Conservation (phyloP, 2,797 vertebrate genomes). For the Scolopax rusticola region DNA sequence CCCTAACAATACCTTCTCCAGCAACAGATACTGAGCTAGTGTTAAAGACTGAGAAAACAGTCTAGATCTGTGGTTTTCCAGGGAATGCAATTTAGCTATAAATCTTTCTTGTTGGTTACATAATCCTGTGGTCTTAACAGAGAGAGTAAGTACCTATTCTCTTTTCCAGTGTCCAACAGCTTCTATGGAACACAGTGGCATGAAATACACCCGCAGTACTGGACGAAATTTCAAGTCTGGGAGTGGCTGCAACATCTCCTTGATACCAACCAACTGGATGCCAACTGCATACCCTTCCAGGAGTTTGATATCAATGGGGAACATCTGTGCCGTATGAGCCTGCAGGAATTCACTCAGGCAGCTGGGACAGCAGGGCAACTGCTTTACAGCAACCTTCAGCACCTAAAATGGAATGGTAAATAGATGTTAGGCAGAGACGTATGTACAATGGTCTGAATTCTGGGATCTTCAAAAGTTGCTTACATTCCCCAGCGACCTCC, state of each 20-base stretch:
- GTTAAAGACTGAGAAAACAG: not conserved
- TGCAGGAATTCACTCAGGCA: slow-evolving; percentile 91
- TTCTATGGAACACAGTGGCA: slow-evolving; percentile 90
- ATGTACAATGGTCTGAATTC: not conserved
- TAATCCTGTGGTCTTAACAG: not conserved
- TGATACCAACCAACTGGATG: slow-evolving; percentile 96
- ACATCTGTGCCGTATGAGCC: slow-evolving; percentile 91
- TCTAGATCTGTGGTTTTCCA: not conserved
- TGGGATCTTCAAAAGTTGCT: not conserved
- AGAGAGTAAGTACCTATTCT: not conserved
- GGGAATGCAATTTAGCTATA: not conserved
- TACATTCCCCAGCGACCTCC: not conserved
- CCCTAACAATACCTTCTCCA: not conserved
- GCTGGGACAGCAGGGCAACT: slow-evolving; percentile 90
- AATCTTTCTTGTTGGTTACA: not conserved
- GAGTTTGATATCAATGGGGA: slow-evolving; percentile 95
- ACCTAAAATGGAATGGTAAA: slow-evolving; percentile 93
- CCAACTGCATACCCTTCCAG: slow-evolving; percentile 91
- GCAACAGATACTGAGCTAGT: not conserved
- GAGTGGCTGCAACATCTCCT: slow-evolving; percentile 97
- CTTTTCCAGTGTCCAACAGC: slow-evolving; percentile 77
- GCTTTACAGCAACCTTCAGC: slow-evolving; percentile 91
- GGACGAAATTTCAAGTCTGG: slow-evolving; percentile 98
- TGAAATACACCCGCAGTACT: slow-evolving; percentile 93
- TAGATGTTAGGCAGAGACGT: not conserved